Percentiles rank a stretch among this genome's conserved stretches.
Evolutionary conservation across 2,113 vertebrate species (phyloP).

Genomic region (Monarcha castaneiventris): DNA sequence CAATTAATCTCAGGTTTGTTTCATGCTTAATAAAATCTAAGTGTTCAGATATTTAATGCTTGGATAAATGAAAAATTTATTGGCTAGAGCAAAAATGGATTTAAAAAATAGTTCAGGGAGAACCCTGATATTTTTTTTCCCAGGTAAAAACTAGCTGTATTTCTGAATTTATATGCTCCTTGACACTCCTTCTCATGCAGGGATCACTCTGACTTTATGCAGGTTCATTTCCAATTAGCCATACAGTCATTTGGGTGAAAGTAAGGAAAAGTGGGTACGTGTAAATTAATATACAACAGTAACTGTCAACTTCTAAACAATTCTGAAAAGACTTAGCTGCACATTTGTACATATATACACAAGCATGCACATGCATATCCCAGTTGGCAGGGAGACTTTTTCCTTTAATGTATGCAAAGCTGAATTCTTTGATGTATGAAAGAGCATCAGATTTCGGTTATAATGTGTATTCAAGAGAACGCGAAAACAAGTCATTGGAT

Average conservation of each 20-base stretch:
- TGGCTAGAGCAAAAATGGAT: not conserved
- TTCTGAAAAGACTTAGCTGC: not conserved
- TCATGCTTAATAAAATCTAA: slow-evolving; percentile 6
- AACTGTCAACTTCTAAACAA: not conserved
- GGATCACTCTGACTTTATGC: not conserved
- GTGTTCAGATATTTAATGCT: not conserved
- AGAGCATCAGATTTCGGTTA: not conserved
- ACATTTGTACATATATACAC: too few relatives aligned
- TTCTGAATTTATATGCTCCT: not conserved
- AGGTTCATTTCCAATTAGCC: not conserved
- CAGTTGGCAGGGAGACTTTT: not conserved
- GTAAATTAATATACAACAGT: not conserved
- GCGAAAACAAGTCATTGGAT: not conserved
- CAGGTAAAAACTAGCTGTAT: not conserved
- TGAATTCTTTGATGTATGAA: not conserved
- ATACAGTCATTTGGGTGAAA: not conserved
- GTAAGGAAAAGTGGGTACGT: not conserved
- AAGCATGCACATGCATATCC: not conserved
- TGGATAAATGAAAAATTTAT: not conserved
- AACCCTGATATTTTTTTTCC: not conserved
- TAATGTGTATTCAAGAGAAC: not conserved
- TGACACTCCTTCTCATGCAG: not conserved
- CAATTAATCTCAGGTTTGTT: slow-evolving; percentile 13
- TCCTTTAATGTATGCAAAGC: not conserved
- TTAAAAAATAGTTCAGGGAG: not conserved